phyloP scores from a whole-genome alignment of 92 coral and sea anemone species.

The Umimayanthus kanabou region DNA sequence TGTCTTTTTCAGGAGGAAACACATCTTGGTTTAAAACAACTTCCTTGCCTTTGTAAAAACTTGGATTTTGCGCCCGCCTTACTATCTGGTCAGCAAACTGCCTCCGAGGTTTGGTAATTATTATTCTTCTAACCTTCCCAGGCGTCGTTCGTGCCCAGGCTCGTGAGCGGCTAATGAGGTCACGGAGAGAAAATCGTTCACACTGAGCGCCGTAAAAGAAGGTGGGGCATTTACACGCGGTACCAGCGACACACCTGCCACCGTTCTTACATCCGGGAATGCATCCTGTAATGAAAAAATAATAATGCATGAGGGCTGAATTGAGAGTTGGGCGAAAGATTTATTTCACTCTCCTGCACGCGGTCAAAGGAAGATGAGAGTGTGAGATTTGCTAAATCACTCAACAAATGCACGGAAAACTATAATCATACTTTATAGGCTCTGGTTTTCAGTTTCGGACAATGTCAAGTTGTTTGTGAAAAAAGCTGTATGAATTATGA shows the following conservation, averaged over 20 bases:
- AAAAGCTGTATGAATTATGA: too few species aligned
- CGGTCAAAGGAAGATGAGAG: too few species aligned
- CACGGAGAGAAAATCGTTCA: conserved; percentile 68
- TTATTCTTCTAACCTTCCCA: conserved; percentile 25
- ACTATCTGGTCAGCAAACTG: conserved; percentile 7
- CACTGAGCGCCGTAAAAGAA: conserved; percentile 71
- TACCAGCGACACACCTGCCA: conserved; percentile 66
- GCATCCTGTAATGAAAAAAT: conserved; percentile 35
- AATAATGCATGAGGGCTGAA: too few species aligned
- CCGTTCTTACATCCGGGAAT: conserved; percentile 73
- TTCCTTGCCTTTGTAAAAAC: background rate
- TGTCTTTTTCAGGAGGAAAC: background rate
- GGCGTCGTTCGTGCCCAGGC: conserved; percentile 24
- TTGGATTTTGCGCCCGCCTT: conserved; percentile 29
- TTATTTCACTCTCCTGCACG: too few species aligned
- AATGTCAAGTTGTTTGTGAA: too few species aligned
- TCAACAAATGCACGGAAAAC: too few species aligned
- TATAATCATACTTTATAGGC: too few species aligned
- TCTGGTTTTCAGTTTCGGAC: too few species aligned
- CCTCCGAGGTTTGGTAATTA: conserved; percentile 21
- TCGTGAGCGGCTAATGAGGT: conserved; percentile 48
- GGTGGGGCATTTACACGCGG: conserved; percentile 72
- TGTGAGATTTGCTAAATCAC: too few species aligned
- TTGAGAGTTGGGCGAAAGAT: too few species aligned
- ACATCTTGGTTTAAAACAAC: background rate